Percentiles rank a stretch among this genome's conserved stretches.
Evolutionary conservation across 2,888 invertebrate species (phyloP).

Genomic region (Drosophila yooni): DNA sequence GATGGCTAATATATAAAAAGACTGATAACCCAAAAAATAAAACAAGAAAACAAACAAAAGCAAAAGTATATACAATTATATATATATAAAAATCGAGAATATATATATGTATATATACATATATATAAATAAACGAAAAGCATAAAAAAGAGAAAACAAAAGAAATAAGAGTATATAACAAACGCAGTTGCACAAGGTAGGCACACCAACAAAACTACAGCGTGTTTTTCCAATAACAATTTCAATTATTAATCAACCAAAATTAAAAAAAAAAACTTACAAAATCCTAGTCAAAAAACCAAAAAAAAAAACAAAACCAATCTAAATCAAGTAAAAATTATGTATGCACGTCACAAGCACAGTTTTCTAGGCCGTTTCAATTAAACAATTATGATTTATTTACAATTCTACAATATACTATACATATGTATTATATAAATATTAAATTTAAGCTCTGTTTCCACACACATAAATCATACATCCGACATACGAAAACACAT

Average conservation of each 20-base stretch:
- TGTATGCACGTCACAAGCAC: conserved; percentile 77
- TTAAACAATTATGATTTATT: conserved; percentile 74
- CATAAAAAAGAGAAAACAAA: conserved; percentile 52
- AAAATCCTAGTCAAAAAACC: conserved; percentile 35
- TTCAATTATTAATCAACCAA: conserved; percentile 72
- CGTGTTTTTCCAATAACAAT: conserved; percentile 71
- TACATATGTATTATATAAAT: conserved; percentile 63
- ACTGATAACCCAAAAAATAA: conserved; percentile 81
- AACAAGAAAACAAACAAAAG: conserved; percentile 51
- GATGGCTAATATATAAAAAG: conserved; percentile 84
- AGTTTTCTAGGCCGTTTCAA: conserved; percentile 78
- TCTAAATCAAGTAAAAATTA: conserved; percentile 48
- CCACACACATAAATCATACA: conserved; percentile 27
- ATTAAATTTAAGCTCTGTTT: conserved; percentile 54
- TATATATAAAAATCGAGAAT: conserved; percentile 63
- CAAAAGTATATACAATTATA: conserved; percentile 61
- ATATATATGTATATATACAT: conserved; percentile 68
- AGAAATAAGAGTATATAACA: conserved; percentile 75
- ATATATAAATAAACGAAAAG: conserved; percentile 52
- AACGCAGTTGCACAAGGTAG: conserved; percentile 84
- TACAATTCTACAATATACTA: conserved; percentile 46
- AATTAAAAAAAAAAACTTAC: conserved; percentile 29
- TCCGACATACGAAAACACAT: conserved; percentile 9
- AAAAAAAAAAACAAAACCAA: conserved; percentile 27
- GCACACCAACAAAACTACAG: conserved; percentile 81